Percentiles rank a stretch among this genome's conserved stretches.
These are phyloP conservation scores for Neria commutata DNA, from an alignment of 2,888 invertebrate genomes.

Conservation along the genomic window DNA sequence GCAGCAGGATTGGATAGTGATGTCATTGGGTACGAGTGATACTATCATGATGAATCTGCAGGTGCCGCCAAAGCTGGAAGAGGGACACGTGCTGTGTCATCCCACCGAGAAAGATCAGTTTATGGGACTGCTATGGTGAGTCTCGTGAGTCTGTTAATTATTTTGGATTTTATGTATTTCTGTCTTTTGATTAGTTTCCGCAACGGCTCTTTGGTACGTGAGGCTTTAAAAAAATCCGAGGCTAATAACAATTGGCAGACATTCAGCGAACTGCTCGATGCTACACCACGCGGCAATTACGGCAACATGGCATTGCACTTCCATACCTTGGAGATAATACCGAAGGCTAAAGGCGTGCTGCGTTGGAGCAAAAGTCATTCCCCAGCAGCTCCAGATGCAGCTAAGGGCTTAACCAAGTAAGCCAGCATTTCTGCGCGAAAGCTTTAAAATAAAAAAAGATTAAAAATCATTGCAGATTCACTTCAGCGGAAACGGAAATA, in stretches of 20 bases:
- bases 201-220: conserved; percentile 92
- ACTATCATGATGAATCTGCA: conserved; percentile 82
- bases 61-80: conserved; percentile 70
- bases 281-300: conserved; percentile 89
- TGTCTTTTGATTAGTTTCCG: conserved; percentile 69
- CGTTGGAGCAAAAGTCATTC: conserved; percentile 71
- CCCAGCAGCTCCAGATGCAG: conserved; percentile 43
- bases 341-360: conserved; percentile 68
- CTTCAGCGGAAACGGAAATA: conserved; percentile 76
- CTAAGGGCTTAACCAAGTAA: conserved; percentile 54
- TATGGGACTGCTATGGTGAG: conserved; percentile 88
- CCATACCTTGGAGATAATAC: conserved; percentile 70
- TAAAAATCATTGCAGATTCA: conserved; percentile 42
- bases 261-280: conserved; percentile 80
- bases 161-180: not conserved
- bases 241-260: conserved; percentile 82
- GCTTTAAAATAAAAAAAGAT: not conserved
- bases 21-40: conserved; percentile 94
- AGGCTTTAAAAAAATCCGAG: conserved; percentile 75
- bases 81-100: conserved; percentile 88
- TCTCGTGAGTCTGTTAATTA: not conserved
- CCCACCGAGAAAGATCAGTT: conserved; percentile 78
- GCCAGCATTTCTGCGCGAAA: conserved; percentile 1
- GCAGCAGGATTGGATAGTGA: conserved; percentile 79
- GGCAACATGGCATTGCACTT: conserved; percentile 76